Evolutionary conservation across 2,113 vertebrate genomes (phyloP).

Genomic region (Podarcis cretensis): DNA sequence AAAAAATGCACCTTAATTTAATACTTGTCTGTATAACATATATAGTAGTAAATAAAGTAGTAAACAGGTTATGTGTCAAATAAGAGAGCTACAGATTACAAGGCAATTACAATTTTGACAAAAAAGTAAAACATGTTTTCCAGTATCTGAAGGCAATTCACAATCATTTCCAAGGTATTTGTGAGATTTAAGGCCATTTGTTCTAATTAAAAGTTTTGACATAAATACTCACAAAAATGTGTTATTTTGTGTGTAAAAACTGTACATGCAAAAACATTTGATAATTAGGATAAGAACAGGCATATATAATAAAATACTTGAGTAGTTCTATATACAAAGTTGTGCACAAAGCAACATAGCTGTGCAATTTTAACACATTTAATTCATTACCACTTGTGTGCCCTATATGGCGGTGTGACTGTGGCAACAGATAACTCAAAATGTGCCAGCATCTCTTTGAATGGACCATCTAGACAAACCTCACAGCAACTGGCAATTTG

Average conservation of each 20-base stretch:
- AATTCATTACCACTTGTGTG: constrained; percentile 75
- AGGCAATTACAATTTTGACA: constrained; percentile 87
- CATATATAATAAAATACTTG: constrained; percentile 85
- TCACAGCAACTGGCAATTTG: background rate
- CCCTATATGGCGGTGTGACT: constrained; percentile 60
- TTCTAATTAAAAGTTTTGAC: constrained; percentile 85
- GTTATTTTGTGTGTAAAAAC: constrained; percentile 90
- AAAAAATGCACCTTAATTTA: constrained; percentile 79
- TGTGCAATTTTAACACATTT: constrained; percentile 72
- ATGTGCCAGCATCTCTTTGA: constrained; percentile 78
- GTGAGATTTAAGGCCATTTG: constrained; percentile 99
- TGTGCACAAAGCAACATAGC: constrained; percentile 82
- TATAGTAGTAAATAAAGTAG: constrained; percentile 73
- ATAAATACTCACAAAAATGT: constrained; percentile 85
- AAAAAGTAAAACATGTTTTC: constrained; percentile 79
- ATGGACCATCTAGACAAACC: constrained; percentile 73
- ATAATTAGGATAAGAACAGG: constrained; percentile 84
- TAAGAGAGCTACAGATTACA: constrained; percentile 79
- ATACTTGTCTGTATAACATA: constrained; percentile 88
- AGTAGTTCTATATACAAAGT: constrained; percentile 88
- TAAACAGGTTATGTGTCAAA: constrained; percentile 83
- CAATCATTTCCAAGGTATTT: constrained; percentile 88
- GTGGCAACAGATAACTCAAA: constrained; percentile 69
- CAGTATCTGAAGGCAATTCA: constrained; percentile 90
- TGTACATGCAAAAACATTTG: constrained; percentile 94